These are phyloP conservation scores for human DNA, from an alignment of 2,113 vertebrate genomes.

Conservation along the genomic window DNA sequence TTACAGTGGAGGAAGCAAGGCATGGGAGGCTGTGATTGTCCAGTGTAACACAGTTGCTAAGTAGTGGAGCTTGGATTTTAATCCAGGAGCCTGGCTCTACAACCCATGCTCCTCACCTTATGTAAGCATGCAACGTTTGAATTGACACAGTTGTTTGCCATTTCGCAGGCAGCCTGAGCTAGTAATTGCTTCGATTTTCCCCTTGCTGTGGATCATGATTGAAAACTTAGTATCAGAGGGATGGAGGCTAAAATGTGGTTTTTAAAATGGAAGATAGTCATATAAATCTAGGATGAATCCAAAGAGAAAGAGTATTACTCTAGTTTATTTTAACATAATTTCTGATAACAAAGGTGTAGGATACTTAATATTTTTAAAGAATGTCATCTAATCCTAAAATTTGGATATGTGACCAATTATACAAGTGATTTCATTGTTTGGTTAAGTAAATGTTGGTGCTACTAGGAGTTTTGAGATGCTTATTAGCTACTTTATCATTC, in stretches of 20 bases:
- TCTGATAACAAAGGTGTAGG: background rate
- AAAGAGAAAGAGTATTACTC: background rate
- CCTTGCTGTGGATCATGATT: background rate
- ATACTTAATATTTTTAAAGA: background rate
- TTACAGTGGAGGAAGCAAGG: background rate
- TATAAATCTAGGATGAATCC: background rate
- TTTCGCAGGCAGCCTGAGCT: background rate
- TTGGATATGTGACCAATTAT: background rate
- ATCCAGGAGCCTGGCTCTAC: background rate
- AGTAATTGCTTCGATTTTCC: background rate
- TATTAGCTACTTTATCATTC: background rate
- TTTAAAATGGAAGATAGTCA: background rate
- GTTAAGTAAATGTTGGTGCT: background rate
- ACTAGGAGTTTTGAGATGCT: background rate
- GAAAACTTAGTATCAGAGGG: background rate
- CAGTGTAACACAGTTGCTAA: background rate
- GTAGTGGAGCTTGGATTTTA: background rate
- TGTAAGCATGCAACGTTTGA: background rate
- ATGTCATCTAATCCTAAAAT: background rate
- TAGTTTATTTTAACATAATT: constrained; percentile 11
- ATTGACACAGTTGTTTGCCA: background rate
- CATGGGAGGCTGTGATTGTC: too few relatives aligned
- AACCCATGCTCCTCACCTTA: background rate
- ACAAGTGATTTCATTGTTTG: background rate
- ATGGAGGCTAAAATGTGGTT: background rate